A percentile compares a stretch with the other conserved stretches of the same genome.
phyloP scores from a whole-genome alignment of 2,113 vertebrate species.

The Sturnira hondurensis region DNA sequence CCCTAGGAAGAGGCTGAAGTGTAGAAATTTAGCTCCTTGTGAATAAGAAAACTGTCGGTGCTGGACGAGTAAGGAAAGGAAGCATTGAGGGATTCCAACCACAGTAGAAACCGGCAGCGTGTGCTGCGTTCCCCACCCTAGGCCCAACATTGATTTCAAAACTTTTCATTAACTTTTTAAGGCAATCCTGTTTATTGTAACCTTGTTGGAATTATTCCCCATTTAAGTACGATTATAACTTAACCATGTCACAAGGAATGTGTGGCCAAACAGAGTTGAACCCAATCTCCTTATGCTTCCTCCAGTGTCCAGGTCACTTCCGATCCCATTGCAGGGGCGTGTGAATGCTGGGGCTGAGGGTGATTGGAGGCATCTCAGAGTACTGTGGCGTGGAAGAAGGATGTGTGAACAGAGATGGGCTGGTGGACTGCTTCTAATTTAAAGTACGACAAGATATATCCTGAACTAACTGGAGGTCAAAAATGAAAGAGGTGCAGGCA shows the following conservation, averaged over 20 bases:
- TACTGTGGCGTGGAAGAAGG: rapidly evolving
- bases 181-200: neutral
- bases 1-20: neutral
- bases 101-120: rapidly evolving
- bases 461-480: neutral
- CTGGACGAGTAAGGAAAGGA: neutral
- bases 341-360: rapidly evolving
- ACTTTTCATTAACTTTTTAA: neutral
- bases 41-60: neutral
- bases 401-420: neutral
- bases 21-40: neutral
- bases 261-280: neutral
- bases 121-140: neutral
- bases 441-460: neutral
- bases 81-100: rapidly evolving
- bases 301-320: neutral
- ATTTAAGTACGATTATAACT: neutral
- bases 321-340: rapidly evolving
- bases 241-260: neutral
- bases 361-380: neutral
- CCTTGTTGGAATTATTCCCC: neutral
- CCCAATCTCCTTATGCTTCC: neutral
- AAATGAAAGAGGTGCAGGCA: neutral
- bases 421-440: neutral
- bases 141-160: neutral